Evolutionary conservation across 2,888 invertebrate genomes (phyloP).

Genomic region (Drosophila maculinotata): DNA sequence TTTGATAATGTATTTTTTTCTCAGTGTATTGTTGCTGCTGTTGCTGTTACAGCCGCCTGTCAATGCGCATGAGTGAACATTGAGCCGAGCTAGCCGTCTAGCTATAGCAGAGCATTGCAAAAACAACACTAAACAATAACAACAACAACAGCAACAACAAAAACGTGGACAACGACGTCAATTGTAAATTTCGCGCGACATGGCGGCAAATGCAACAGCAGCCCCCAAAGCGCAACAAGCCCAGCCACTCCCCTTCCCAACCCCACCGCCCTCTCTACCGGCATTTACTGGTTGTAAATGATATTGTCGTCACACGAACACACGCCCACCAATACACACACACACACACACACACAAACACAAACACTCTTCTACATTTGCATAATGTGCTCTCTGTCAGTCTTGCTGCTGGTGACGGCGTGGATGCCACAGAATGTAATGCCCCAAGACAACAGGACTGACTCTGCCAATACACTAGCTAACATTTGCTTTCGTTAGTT

Average conservation of each 20-base stretch:
- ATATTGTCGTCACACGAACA: constrained; percentile 69
- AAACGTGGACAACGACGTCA: constrained; percentile 65
- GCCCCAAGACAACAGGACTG: constrained; percentile 41
- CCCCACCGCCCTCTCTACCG: constrained; percentile 32
- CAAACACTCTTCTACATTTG: background rate
- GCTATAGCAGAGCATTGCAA: constrained; percentile 37
- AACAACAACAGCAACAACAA: constrained; percentile 27
- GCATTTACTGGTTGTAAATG: constrained; percentile 70
- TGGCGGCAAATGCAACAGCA: constrained; percentile 67
- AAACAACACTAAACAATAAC: constrained; percentile 32
- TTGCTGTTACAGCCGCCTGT: constrained; percentile 55
- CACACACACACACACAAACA: constrained; percentile 13
- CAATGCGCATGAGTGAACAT: constrained; percentile 80
- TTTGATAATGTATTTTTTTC: too few relatives aligned
- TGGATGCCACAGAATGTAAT: constrained; percentile 58
- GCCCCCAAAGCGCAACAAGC: constrained; percentile 31
- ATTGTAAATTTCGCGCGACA: constrained; percentile 75
- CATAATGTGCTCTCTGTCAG: constrained; percentile 12
- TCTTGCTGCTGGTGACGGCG: constrained; percentile 23
- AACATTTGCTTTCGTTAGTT: constrained; percentile 33
- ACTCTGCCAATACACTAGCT: constrained; percentile 46
- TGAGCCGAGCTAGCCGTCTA: constrained; percentile 53
- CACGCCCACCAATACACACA: constrained; percentile 28
- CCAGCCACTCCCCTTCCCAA: constrained; percentile 1
- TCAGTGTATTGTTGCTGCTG: constrained; percentile 15